Base-by-base conservation (phyloP, 1,140 invertebrate species). In the Spodoptera litura region DNA sequence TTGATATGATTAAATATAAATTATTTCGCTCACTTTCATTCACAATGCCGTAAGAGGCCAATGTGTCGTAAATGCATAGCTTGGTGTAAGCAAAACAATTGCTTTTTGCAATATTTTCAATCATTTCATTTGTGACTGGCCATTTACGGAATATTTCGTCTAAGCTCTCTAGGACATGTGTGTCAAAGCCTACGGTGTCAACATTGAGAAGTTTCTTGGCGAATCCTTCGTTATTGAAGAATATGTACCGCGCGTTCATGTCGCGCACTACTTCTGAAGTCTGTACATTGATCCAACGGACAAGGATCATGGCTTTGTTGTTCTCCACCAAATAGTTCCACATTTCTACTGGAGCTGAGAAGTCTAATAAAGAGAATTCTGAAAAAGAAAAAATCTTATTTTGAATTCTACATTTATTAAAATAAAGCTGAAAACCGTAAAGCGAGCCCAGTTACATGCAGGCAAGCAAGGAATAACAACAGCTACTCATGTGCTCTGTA, bases 61-160 rank as follows among this genome's bases (percentile, higher is more conserved):
- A 83, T 61, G 95, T 95, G 80, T 95, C 95, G 82, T 95, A 94
- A 78, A 95, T 89, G 79, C 95, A 93, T 89, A 96, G 88, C 87
- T 95, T 96, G 10, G 94, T 92, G 55, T 95, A 95, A 74, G 83
- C 81, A 86, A 94, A 95, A 80, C 94, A 95, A 81, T 93, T 88
- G 58, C 93, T 95, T 12, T 87, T 89, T 27, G 94, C 88, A 73
- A 96, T 91, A 58, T 66, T 87, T 51, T 95, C 88, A 76, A 96
- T 93, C 96, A 97, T 96, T 70, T 96, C 92, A 38, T 95, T 76
- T 6, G 93, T 95, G 61, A 97, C 96, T 58, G 95, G 81, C 88
- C 95, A 95, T 73, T 94, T 94, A 49, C 91, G 87, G 86, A 96
- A 95, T 55, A 95, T 88, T 20, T 89, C 88, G 74, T 95, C 92